phyloP scores from a whole-genome alignment of 2,797 vertebrate species.

The Setipinna tenuifilis region DNA sequence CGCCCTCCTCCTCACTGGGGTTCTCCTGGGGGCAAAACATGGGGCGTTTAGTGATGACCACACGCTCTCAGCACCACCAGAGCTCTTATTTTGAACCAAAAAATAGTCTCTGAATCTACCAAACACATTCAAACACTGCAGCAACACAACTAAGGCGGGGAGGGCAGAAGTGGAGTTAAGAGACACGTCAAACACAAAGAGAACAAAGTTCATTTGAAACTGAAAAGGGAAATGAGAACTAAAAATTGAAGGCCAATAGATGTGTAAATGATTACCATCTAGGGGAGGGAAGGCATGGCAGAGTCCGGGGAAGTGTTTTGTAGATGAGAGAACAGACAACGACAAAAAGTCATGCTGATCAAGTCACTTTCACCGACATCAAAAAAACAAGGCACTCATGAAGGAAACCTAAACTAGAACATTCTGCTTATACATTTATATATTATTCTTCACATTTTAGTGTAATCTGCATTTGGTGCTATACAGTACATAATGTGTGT shows the following conservation, averaged over 20 bases:
- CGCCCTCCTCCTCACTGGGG: constrained; percentile 96
- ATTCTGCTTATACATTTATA: background rate
- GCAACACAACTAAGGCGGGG: background rate
- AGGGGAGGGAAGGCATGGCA: background rate
- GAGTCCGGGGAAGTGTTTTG: constrained; percentile 3
- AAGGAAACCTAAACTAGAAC: background rate
- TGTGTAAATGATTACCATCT: constrained; percentile 18
- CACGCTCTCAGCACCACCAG: background rate
- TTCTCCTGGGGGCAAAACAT: constrained; percentile 82
- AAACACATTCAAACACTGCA: constrained; percentile 14
- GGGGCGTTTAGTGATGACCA: background rate
- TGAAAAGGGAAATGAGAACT: constrained; percentile 5
- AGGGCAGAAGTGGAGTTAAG: constrained; percentile 1
- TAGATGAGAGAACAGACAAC: constrained; percentile 17
- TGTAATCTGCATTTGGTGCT: background rate
- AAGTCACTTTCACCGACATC: background rate
- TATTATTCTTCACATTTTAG: background rate
- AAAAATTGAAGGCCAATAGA: constrained; percentile 21
- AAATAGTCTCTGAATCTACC: background rate
- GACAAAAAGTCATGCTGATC: constrained; percentile 5
- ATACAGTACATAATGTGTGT: background rate
- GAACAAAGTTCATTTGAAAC: constrained; percentile 12
- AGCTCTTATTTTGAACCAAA: background rate
- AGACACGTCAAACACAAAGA: background rate
- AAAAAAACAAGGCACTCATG: background rate